Evolutionary conservation across 2,797 vertebrate species (phyloP), one percentile per base, ranked within the genome.

Genomic region (Crocidura indochinensis): DNA sequence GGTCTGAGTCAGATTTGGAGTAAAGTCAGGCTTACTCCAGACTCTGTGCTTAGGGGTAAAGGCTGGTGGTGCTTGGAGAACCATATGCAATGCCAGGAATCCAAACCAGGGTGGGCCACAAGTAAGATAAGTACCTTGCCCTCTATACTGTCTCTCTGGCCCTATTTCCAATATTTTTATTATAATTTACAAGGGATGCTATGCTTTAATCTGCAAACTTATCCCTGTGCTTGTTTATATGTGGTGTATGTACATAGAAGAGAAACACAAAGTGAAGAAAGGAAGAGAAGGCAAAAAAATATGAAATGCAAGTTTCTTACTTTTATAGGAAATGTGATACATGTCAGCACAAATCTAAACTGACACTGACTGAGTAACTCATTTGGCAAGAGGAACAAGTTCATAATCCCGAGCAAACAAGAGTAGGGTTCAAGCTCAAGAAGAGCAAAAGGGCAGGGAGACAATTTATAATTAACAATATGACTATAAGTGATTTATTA

Each of bases 301-400:
- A 77, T 73, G 73, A 73, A 27, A 53, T 26, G 38, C 14, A 60
- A 51, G 67, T 80, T 90, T 87, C 73, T 92, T 75, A 75, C 44
- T 87, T 87, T 85, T 91, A 88, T 29, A 86, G 89, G 85, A 88
- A 90, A 92, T 90, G 76, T 90, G 84, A 79, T 38, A 86, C 87
- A 49, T 91, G 94, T 88, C 79, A 80, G 93, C 68, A 76, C 80
- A 90, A 62, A 91, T 90, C 89, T 78, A 71, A 69, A 74, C 29
- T 26, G 51, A 92, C 78, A 79, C 44, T 88, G 92, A 79, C 44
- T 88, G 92, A 94, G 38, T 38, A 38, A 38, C 67, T 95, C 93
- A 95, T 53, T 75, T 75, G 84, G 88, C 93, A 92, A 64, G 64
- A 87, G 92, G 53, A 79, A 53, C 31, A 83, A 62, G 68, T 90